These are phyloP conservation scores for Nomada ferruginata DNA, from an alignment of 2,888 invertebrate genomes.

Conservation along the genomic window DNA sequence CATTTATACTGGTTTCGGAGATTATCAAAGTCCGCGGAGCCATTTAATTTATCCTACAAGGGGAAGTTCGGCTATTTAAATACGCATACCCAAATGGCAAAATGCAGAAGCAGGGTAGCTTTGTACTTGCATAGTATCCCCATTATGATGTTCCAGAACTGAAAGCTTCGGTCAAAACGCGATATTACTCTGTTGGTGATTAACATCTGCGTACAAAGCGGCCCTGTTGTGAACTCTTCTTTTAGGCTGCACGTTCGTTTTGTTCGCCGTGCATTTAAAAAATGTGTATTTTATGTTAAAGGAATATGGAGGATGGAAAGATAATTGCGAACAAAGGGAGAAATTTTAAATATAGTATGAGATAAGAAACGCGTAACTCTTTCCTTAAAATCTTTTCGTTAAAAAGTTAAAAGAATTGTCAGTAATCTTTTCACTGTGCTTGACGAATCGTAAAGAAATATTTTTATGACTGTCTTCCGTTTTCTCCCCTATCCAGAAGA, in stretches of 20 bases:
- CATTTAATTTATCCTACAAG: slow-evolving; percentile 73
- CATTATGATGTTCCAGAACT: slow-evolving; percentile 59
- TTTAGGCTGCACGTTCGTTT: slow-evolving; percentile 6
- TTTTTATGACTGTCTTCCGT: no score
- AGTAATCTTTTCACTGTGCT: no score
- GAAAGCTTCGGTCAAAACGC: slow-evolving; percentile 50
- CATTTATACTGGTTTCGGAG: slow-evolving; percentile 75
- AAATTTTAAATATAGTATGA: no score
- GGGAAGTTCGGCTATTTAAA: slow-evolving; percentile 70
- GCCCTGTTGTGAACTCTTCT: slow-evolving; percentile 10
- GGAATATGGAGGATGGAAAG: neutral
- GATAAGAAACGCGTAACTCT: no score
- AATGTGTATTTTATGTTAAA: neutral
- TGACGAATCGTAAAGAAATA: no score
- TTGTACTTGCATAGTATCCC: slow-evolving; percentile 46
- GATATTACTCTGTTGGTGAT: slow-evolving; percentile 48
- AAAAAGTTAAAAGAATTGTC: no score
- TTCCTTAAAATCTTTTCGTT: no score
- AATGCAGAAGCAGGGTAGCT: slow-evolving; percentile 47
- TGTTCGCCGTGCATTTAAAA: neutral
- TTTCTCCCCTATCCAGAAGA: no score
- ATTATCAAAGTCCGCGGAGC: slow-evolving; percentile 73
- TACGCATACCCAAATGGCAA: slow-evolving; percentile 62
- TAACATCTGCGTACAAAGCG: slow-evolving; percentile 34
- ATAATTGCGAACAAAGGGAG: no score